Evolutionary conservation across 2,113 vertebrate species (phyloP).

Genomic region (Myiagra hebetior): DNA sequence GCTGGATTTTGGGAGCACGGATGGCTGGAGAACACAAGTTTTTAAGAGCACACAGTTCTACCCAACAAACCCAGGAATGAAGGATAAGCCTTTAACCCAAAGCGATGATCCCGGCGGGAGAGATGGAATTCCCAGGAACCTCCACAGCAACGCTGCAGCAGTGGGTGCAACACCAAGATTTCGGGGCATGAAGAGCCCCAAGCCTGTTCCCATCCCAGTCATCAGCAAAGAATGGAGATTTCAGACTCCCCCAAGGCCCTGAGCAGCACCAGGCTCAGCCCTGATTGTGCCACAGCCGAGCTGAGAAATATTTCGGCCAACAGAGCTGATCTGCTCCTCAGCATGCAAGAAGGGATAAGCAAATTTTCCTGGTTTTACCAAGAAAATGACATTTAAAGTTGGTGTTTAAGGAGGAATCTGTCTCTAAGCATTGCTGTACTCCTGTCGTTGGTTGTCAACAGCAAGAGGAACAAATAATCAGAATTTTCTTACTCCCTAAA

Average conservation of each 20-base stretch:
- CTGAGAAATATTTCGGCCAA: not conserved
- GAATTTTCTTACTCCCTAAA: not conserved
- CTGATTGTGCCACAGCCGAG: not conserved
- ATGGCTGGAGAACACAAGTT: not conserved
- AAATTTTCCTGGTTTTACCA: not conserved
- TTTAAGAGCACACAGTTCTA: not conserved
- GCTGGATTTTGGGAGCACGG: not conserved
- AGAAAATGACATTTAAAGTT: not conserved
- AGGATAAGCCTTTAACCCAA: not conserved
- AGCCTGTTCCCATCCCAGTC: fast-evolving
- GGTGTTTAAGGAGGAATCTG: not conserved
- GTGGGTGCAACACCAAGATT: fast-evolving
- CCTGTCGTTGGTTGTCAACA: not conserved
- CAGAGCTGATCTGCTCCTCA: not conserved
- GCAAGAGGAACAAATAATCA: not conserved
- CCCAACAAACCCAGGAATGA: no score
- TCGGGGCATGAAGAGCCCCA: not conserved
- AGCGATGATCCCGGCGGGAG: not conserved
- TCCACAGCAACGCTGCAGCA: fast-evolving
- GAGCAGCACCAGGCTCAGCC: not conserved
- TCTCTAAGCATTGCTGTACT: not conserved
- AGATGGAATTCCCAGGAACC: not conserved
- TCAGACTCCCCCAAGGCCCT: not conserved
- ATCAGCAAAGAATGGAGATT: not conserved
- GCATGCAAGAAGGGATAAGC: no score